Evolutionary conservation across 2,113 vertebrate genomes (phyloP).

Genomic region (zebrafish (Danio rerio)): GRCz12tu NC_133181.1:60276001-60276500

Average conservation of each 20-base stretch:
- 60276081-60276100: background rate
- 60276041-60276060: background rate
- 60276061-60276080: background rate
- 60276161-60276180: constrained; percentile 29
- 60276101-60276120: constrained; percentile 10
- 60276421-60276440: no score
- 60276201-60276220: constrained; percentile 24
- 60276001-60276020: background rate
- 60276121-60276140: constrained; percentile 39
- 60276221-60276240: constrained; percentile 44
- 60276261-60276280: constrained; percentile 16
- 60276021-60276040: constrained; percentile 4
- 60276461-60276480: no score
- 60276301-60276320: constrained; percentile 26
- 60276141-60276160: constrained; percentile 14
- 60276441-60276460: no score
- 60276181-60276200: constrained; percentile 31
- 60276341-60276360: constrained; percentile 8
- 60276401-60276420: no score
- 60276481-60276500: no score
- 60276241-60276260: constrained; percentile 2
- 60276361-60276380: background rate
- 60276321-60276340: background rate
- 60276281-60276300: constrained; percentile 18
- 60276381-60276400: background rate